Percentiles rank a stretch among this genome's conserved stretches.
These are phyloP conservation scores for Felis catus DNA, from an alignment of 2,113 vertebrate species.

Conservation along the genomic window F.catus_Fca126_mat1.0 CM031419.1:11493001-11493500, in stretches of 20 bases:
- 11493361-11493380: neutral
- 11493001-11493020: slow-evolving; percentile 26
- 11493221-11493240: neutral
- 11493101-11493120: neutral
- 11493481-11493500: neutral
- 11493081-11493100: slow-evolving; percentile 1
- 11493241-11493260: neutral
- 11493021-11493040: neutral
- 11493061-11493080: neutral
- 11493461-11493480: neutral
- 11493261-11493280: neutral
- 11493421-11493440: neutral
- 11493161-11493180: neutral
- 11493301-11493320: slow-evolving; percentile 42
- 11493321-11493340: neutral
- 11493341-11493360: neutral
- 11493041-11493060: slow-evolving; percentile 40
- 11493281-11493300: neutral
- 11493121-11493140: neutral
- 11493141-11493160: slow-evolving; percentile 20
- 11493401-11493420: neutral
- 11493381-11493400: neutral
- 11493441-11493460: neutral
- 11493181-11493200: neutral
- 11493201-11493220: neutral